Evolutionary conservation across 2,797 vertebrate genomes (phyloP), one percentile per base, ranked within the genome.

Genomic region (Takifugu ocellatus): DNA sequence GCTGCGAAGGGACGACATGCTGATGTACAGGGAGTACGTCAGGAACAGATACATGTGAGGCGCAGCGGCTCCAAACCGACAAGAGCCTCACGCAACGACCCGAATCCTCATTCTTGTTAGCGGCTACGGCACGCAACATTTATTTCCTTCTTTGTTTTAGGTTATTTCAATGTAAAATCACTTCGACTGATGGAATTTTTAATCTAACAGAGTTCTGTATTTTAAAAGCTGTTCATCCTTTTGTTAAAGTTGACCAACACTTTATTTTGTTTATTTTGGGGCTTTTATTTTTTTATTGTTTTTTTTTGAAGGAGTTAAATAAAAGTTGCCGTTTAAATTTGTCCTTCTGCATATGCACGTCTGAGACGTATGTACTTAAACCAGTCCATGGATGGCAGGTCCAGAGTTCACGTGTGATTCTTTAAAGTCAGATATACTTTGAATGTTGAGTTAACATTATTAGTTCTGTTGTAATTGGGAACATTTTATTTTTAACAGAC

Each of bases 1-100:
- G 1, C 84, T 93, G 24, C 91, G 92, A 66, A 89, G 92, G 72
- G 94, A 96, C 2, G 95, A 98, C 68, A 83, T 92, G 54, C 57
- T 94, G 50, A 90, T 94, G 84, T 98, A 97, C 88, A 77, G 90
- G 31, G 90, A 90, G 57, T 90, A 90, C 43, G 90, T 85, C 65
- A 83, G 78, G 68, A 87, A 87, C 78, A 62, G 83, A 68, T 89
- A 85, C 73, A 89, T 88, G 86, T 88, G 66, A 88, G 53, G 52
- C 46, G 21, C 0, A 25, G 29, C 6, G 14, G 15, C 27, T 46
- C 3, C 36, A n/a, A 3, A 26, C n/a, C 16, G 1, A 5, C 12
- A 9, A 47, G 16, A 12, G 1, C 36, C 36, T 14, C 36, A 14
- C 5, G 12, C 11, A 14, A 39, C 3, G 2, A 39, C 36, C 36